Evolutionary conservation across 2,888 invertebrate species (phyloP), one percentile per base, ranked within the genome.

Genomic region (Caenorhabditis zanzibari): DNA sequence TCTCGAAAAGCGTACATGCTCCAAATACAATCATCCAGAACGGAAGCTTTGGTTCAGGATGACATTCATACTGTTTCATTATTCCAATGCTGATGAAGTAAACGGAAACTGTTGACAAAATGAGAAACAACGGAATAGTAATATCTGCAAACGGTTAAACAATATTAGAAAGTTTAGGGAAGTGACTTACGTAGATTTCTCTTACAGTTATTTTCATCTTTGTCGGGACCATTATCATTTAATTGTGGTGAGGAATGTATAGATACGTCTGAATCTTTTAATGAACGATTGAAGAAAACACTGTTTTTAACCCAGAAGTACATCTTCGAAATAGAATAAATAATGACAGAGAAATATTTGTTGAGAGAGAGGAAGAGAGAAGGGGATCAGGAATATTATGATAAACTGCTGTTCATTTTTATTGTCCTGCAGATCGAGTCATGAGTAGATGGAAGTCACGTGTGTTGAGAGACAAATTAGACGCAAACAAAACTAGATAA

Each of bases 11-110:
- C 14, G 56, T 10, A 38, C 41, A 26, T 7, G n/a, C 22, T 59
- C 71, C 71, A 32, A 59, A 5, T 12, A 59, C 32, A 16, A 72
- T 14, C 71, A 72, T 72, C 58, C 44, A 59, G 22, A 72, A 72
- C 28, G 59, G 71, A 3, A 72, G 47, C 3, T 26, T 72, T 6
- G 71, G 47, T 14, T 64, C 56, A 9, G 19, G 16, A 19, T 1
- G 28, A 16, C 74, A 74, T 16, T 71, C 35, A 0, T 12, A 2
- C 12, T 16, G 54, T 32, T 72, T 59, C 1, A 26, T 7, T 16
- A 59, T 10, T 24, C 73, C 73, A 19, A 41, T 10, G 1, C 26
- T 19, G 10, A 73, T 38, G 12, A 63, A 63, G 24, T 22, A 73
- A 9, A 41, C 19, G 19, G 73, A 10, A 0, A 73, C 5, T 1